These are phyloP conservation scores for Gambusia holbrooki DNA, from an alignment of 2,113 vertebrate species.

Conservation along the genomic window DNA sequence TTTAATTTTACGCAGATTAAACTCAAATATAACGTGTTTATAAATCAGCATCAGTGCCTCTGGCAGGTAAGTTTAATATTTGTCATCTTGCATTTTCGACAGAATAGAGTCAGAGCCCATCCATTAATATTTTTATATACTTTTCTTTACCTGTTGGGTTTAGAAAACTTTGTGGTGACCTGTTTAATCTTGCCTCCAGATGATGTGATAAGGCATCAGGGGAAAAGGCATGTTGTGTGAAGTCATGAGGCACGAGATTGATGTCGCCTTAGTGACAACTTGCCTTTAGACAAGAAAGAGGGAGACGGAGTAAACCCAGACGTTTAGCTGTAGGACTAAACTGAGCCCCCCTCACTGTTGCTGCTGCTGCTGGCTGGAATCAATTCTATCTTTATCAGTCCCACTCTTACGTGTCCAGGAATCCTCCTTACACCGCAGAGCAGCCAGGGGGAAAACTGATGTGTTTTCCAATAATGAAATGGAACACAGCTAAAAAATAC, in stretches of 20 bases:
- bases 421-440: constrained; percentile 73
- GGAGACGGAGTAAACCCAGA: constrained; percentile 63
- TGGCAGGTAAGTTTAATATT: neutral
- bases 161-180: constrained; percentile 77
- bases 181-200: constrained; percentile 79
- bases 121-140: neutral
- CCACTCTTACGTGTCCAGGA: constrained; percentile 79
- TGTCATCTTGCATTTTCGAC: neutral
- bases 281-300: constrained; percentile 70
- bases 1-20: neutral
- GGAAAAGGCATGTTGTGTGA: constrained; percentile 70
- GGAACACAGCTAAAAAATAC: constrained; percentile 78
- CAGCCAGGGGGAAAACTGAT: constrained; percentile 72
- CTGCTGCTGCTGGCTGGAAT: constrained; percentile 80
- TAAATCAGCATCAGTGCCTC: neutral
- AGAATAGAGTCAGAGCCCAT: neutral
- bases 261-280: constrained; percentile 78
- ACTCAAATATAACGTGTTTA: neutral
- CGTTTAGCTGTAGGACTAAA: constrained; percentile 79
- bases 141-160: constrained; percentile 66
- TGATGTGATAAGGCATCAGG: constrained; percentile 75
- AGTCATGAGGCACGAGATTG: constrained; percentile 75
- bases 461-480: constrained; percentile 86
- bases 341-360: constrained; percentile 65
- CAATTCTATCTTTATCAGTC: constrained; percentile 85